Conservation (phyloP, 2,888 invertebrate genomes). For the Palloptera scutellata region DNA sequence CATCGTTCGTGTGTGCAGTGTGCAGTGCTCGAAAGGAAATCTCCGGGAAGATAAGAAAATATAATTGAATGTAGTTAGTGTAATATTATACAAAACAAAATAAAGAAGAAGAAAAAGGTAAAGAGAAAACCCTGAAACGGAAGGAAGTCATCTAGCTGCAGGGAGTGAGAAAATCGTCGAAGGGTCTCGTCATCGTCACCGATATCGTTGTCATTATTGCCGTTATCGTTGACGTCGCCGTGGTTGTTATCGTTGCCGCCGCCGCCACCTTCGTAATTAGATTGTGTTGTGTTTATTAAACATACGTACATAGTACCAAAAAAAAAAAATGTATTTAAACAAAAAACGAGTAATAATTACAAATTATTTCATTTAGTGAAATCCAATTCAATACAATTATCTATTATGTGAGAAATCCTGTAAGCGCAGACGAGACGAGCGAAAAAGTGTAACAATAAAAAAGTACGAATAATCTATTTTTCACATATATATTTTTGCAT, state of each 20-base stretch:
- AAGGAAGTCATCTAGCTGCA: too few relatives aligned
- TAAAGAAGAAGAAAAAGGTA: too few relatives aligned
- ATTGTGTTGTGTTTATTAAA: too few relatives aligned
- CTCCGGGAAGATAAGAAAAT: too few relatives aligned
- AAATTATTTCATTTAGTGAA: neutral
- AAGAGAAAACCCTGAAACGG: too few relatives aligned
- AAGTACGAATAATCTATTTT: neutral
- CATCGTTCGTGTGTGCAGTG: conserved; percentile 50
- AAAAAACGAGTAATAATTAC: neutral
- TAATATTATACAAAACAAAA: too few relatives aligned
- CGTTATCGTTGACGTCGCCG: neutral
- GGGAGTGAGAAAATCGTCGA: neutral
- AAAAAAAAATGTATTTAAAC: neutral
- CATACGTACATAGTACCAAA: neutral
- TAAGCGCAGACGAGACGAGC: neutral
- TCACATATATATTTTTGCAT: neutral
- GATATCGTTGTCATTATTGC: neutral
- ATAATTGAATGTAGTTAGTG: too few relatives aligned
- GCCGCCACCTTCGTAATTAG: too few relatives aligned
- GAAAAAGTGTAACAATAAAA: conserved; percentile 12
- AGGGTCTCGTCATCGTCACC: neutral
- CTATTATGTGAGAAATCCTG: too few relatives aligned
- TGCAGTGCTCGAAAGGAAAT: conserved; percentile 9
- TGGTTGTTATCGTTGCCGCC: neutral
- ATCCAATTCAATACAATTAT: too few relatives aligned